Evolutionary conservation across 2,888 invertebrate species (phyloP).

Genomic region (Agonopterix heracliana): DNA sequence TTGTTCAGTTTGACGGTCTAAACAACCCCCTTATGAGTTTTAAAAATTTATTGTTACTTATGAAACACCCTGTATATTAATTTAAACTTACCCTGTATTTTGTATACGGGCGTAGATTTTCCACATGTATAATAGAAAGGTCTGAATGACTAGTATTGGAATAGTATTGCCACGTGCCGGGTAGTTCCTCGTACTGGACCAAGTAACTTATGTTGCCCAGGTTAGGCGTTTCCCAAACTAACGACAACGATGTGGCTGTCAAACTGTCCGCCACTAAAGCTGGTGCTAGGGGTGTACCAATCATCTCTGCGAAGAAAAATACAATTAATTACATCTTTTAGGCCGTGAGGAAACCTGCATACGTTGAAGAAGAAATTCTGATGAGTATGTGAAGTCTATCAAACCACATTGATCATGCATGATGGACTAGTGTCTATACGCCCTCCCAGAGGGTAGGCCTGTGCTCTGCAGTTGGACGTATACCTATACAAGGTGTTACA

Average conservation of each 20-base stretch:
- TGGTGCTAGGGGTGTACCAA: conserved; percentile 84
- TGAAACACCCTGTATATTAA: no score
- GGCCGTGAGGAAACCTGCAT: no score
- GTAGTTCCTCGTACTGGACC: conserved; percentile 83
- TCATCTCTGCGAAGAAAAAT: conserved; percentile 60
- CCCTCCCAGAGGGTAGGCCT: no score
- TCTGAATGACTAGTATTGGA: conserved; percentile 82
- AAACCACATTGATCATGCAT: no score
- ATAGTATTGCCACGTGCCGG: conserved; percentile 89
- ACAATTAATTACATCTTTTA: neutral
- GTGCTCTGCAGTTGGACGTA: no score
- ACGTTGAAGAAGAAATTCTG: no score
- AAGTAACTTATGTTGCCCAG: conserved; percentile 76
- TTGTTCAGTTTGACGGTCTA: no score
- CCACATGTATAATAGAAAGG: conserved; percentile 81
- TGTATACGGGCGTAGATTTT: conserved; percentile 89
- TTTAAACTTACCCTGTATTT: conserved; percentile 85
- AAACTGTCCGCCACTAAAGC: conserved; percentile 86
- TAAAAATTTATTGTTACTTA: no score
- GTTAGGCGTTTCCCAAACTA: conserved; percentile 83
- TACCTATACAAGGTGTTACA: no score
- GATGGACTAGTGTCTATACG: no score
- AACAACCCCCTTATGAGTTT: no score
- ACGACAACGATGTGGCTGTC: conserved; percentile 85
- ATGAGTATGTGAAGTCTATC: no score